Evolutionary conservation across 2,797 vertebrate species (phyloP), one percentile per base, ranked within the genome.

Genomic region (Anas flavirostris): DNA sequence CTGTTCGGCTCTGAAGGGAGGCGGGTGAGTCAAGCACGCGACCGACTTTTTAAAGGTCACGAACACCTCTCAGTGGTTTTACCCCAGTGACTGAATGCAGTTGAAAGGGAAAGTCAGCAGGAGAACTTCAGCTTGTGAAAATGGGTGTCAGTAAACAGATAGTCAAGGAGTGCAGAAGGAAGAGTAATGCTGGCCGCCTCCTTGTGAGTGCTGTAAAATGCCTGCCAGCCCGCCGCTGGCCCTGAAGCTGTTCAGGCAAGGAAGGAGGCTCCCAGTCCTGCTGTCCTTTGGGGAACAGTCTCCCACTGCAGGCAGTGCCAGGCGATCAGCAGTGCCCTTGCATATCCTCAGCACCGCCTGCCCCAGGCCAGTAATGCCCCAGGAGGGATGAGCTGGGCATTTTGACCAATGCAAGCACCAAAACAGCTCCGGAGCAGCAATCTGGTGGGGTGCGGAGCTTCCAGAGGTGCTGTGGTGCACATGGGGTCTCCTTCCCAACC

Each of bases 61-160:
- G 7, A 19, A 33, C 41, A 1, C 52, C 1, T 1, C 46, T 35
- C 17, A 28, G 1, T 15, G 0, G 1, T 2, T 7, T 10, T 9
- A 50, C 74, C 64, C 29, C 4, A 4, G 35, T 3, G 12, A 16
- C 33, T 2, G 3, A 8, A 33, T 4, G 1, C 23, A 2, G 50
- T 37, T 16, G 8, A 5, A 12, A 31, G 29, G 69, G 50, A 29
- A 2, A 22, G 52, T 1, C 31, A 12, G 19, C 60, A 9, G n/a
- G 37, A 19, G 7, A 48, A 7, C 1, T 3, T 31, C 3, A 11
- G 33, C 25, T 55, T 37, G 7, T 9, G 59, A 11, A 35, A 48
- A 29, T 0, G 3, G 35, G 28, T 4, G 37, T 12, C 50, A 22
- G 21, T 5, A 16, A 22, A 77, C 7, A 43, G 46, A 35, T 5